Evolutionary conservation across 2,888 invertebrate species (phyloP), one percentile per base, ranked within the genome.

Genomic region (Seira musarum): DNA sequence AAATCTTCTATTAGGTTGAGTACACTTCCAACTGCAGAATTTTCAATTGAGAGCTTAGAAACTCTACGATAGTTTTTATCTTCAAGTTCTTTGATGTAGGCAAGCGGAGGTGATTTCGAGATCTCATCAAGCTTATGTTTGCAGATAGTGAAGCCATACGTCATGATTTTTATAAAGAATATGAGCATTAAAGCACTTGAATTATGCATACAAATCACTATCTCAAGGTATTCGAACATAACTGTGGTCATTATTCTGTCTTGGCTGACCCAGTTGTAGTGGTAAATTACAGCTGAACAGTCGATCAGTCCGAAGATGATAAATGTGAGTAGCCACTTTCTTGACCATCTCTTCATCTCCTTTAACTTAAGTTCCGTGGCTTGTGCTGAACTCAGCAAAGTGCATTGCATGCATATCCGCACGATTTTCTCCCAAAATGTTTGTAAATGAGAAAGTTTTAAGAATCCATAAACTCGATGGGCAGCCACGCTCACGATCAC

Each of bases 141-240:
- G 35, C 65, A 60, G 1, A 53, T 61, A 1, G 17, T 13, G 53
- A 53, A 74, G 0, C 74, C 74, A n/a, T 30, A 21, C 6, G 66
- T 40, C 19, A 74, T 61, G 0, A 67, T n/a, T 46, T 74, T 74
- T n/a, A 74, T 35, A 30, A 74, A 74, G 46, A 66, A 67, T 5
- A 74, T 74, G 17, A 74, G 35, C 24, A 74, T 17, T 15, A 74
- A 25, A 1, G 67, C 30, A 57, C 67, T 74, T 0, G 67, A 67
- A 60, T 66, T 74, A 25, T 74, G 74, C 49, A 66, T 65, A 17
- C 60, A 35, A 8, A 60, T 46, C 2, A 67, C 67, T 21, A 25
- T 22, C n/a, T 63, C 72, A 8, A 72, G 2, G 19, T 30, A 65
- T 17, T 46, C 63, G 35, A 24, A 57, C 1, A 65, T 10, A 15